Percentiles rank a stretch among this genome's conserved stretches.
These are phyloP conservation scores for Drosophila mercatorum DNA, from an alignment of 2,888 invertebrate genomes.

Conservation along the genomic window DNA sequence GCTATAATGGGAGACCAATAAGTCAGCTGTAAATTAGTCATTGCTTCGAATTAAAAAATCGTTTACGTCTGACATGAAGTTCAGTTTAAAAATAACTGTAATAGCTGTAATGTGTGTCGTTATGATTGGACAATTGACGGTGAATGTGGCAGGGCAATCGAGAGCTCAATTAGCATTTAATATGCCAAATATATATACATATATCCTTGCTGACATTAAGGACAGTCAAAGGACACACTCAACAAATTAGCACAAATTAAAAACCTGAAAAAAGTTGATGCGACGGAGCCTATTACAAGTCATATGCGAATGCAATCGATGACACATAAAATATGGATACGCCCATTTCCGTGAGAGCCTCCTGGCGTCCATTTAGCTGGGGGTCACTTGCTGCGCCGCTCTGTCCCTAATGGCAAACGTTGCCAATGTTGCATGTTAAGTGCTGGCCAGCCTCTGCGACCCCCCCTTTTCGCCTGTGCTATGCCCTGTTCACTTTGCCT, in stretches of 20 bases:
- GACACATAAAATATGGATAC: conserved; percentile 66
- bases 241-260: conserved; percentile 36
- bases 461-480: too few species aligned
- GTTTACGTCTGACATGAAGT: background rate
- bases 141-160: background rate
- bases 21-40: conserved; percentile 4
- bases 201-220: conserved; percentile 16
- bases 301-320: conserved; percentile 58
- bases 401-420: conserved; percentile 28
- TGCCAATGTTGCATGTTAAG: conserved; percentile 49
- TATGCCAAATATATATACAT: background rate
- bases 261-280: background rate
- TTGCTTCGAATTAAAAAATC: background rate
- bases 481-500: too few species aligned
- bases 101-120: background rate
- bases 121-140: conserved; percentile 8
- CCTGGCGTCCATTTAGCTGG: background rate
- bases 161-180: conserved; percentile 12
- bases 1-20: background rate
- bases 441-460: conserved; percentile 8
- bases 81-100: conserved; percentile 3
- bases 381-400: conserved; percentile 30
- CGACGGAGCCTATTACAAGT: background rate
- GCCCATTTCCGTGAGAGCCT: conserved; percentile 41
- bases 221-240: conserved; percentile 8